These are phyloP conservation scores for Cenopis cana DNA, from an alignment of 2,888 invertebrate species.

Conservation along the genomic window DNA sequence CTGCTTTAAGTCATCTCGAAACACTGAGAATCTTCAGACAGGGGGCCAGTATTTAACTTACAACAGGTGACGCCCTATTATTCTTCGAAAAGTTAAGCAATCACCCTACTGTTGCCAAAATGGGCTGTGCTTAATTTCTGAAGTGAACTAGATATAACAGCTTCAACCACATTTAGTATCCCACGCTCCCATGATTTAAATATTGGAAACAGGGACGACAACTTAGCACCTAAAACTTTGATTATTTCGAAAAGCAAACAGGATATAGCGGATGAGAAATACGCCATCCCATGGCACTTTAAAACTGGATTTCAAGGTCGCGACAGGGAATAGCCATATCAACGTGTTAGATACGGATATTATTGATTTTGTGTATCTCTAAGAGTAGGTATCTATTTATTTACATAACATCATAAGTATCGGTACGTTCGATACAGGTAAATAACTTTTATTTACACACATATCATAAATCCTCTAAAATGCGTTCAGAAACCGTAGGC, in stretches of 20 bases:
- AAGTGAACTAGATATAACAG: too few species aligned
- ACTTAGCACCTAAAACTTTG: not conserved
- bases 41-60: too few species aligned
- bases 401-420: constrained; percentile 22
- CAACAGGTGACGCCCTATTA: too few species aligned
- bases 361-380: constrained; percentile 65
- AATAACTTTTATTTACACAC: too few species aligned
- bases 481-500: too few species aligned
- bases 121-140: too few species aligned
- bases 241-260: constrained; percentile 12
- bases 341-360: constrained; percentile 36
- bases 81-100: too few species aligned
- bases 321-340: constrained; percentile 26
- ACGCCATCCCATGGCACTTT: constrained; percentile 21
- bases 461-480: too few species aligned
- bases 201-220: not conserved
- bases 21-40: not conserved
- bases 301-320: constrained; percentile 39
- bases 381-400: constrained; percentile 31
- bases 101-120: too few species aligned
- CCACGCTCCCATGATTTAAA: not conserved
- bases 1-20: not conserved
- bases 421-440: constrained; percentile 7
- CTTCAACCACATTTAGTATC: too few species aligned
- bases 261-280: constrained; percentile 17